Evolutionary conservation across 2,113 vertebrate species (phyloP).

Genomic region (Micronisus gabar): DNA sequence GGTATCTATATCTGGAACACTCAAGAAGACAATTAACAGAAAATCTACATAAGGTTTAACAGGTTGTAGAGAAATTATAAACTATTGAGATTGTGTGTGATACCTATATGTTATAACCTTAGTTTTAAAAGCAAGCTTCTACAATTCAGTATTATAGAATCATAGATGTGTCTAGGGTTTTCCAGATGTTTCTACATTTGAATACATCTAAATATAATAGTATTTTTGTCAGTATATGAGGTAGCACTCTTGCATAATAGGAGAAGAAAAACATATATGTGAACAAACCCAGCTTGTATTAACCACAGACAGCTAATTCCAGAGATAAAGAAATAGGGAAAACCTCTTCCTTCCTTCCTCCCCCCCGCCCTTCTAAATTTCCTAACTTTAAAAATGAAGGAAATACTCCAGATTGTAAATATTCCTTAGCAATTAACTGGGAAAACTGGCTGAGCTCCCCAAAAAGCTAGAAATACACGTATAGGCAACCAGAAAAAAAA

Average conservation of each 20-base stretch:
- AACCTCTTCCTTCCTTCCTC: background rate
- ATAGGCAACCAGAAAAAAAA: background rate
- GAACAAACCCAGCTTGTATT: background rate
- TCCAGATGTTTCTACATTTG: background rate
- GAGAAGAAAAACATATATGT: background rate
- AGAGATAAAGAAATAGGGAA: background rate
- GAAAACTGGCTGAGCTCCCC: background rate
- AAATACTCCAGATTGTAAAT: background rate
- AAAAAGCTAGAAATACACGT: background rate
- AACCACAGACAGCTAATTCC: background rate
- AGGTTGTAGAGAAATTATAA: background rate
- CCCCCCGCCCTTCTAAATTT: background rate
- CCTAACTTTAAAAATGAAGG: background rate
- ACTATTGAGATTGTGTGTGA: background rate
- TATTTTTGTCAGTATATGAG: background rate
- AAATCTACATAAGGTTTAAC: background rate
- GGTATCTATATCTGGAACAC: background rate
- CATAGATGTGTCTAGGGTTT: background rate
- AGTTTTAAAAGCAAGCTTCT: background rate
- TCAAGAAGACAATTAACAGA: background rate
- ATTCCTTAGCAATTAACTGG: background rate
- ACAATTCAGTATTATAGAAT: background rate
- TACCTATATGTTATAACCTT: background rate
- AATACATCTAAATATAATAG: background rate
- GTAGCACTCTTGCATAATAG: background rate